Conservation (phyloP, 2,888 invertebrate species). For the Cosmia pyralina region DNA sequence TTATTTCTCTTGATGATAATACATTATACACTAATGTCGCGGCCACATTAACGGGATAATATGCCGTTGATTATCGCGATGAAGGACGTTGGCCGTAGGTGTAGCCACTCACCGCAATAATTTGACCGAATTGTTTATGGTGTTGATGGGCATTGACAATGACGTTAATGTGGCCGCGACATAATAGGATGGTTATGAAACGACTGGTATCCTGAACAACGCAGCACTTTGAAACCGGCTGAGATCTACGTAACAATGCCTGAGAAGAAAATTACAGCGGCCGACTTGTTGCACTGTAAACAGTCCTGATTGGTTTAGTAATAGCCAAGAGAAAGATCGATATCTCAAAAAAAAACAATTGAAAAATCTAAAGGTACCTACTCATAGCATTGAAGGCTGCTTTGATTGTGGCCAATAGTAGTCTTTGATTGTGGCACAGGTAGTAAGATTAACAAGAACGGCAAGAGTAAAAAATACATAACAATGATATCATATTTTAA, state of each 20-base stretch:
- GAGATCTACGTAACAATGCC: neutral
- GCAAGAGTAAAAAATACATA: constrained; percentile 14
- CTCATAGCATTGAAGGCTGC: constrained; percentile 8
- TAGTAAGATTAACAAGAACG: constrained; percentile 9
- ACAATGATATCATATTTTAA: neutral
- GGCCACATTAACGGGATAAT: no score
- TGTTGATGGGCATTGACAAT: no score
- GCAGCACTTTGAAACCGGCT: neutral
- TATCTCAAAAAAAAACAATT: constrained; percentile 23
- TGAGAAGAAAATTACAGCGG: neutral
- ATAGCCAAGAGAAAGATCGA: neutral
- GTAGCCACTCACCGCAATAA: no score
- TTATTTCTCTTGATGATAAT: constrained; percentile 66
- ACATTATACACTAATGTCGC: neutral
- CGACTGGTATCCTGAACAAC: neutral
- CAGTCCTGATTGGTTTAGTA: constrained; percentile 19
- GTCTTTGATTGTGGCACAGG: neutral
- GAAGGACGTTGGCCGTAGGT: no score
- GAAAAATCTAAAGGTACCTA: constrained; percentile 6
- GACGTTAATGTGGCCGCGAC: no score
- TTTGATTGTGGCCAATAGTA: constrained; percentile 9
- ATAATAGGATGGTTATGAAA: constrained; percentile 4
- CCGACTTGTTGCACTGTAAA: constrained; percentile 27
- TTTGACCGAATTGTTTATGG: no score
- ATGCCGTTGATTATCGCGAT: no score